Evolutionary conservation across 2,797 vertebrate genomes (phyloP).

Genomic region (Enteromius paludinosus): DNA sequence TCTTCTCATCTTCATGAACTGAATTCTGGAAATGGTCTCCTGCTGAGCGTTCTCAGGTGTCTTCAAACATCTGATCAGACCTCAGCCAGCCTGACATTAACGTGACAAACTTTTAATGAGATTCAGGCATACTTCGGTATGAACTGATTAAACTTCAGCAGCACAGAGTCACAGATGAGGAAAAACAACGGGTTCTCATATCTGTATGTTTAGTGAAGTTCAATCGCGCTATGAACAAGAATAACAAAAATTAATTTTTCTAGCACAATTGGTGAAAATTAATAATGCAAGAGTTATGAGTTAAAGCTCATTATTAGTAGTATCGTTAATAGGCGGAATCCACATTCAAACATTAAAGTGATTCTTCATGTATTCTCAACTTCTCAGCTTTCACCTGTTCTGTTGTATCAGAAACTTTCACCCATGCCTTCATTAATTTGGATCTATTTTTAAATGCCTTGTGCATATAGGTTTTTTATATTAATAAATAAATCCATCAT

Average conservation of each 20-base stretch:
- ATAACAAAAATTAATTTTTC: not conserved
- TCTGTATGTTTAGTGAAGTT: not conserved
- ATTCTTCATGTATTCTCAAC: not conserved
- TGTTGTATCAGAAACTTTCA: not conserved
- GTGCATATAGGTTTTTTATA: not conserved
- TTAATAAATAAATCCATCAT: not conserved
- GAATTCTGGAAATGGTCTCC: not conserved
- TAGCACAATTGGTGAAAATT: not conserved
- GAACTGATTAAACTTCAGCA: not conserved
- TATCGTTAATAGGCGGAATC: not conserved
- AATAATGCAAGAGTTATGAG: not conserved
- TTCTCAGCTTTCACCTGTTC: not conserved
- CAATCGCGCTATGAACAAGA: not conserved
- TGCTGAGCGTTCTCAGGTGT: not conserved
- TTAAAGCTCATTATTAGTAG: not conserved
- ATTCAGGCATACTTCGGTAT: not conserved
- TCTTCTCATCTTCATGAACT: slow-evolving; percentile 21
- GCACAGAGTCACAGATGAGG: not conserved
- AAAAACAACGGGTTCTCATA: not conserved
- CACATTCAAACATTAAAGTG: not conserved
- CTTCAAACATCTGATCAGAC: slow-evolving; percentile 15
- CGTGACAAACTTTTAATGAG: not conserved
- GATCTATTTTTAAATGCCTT: not conserved
- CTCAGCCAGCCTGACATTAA: slow-evolving; percentile 4
- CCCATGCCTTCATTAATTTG: not conserved